phyloP scores from a whole-genome alignment of 2,888 invertebrate species.

The Apeira syringaria region DNA sequence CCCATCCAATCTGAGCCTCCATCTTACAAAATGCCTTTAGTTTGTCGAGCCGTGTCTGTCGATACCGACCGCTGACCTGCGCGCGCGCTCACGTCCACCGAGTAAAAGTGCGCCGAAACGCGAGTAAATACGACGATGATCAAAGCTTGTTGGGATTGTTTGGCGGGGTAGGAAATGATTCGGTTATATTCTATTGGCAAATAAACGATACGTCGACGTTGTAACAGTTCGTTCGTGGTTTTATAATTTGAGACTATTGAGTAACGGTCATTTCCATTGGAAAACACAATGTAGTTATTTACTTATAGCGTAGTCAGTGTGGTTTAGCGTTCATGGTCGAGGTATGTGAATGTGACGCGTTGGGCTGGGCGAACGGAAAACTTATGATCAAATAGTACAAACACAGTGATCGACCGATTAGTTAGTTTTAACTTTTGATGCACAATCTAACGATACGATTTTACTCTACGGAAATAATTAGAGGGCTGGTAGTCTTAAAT shows the following conservation, averaged over 20 bases:
- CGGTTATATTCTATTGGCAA: slow-evolving; percentile 25
- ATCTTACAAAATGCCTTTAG: slow-evolving; percentile 43
- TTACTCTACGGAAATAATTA: too few species aligned
- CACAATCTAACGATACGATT: too few species aligned
- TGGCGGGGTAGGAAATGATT: slow-evolving; percentile 63
- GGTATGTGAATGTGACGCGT: not conserved
- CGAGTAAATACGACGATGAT: slow-evolving; percentile 56
- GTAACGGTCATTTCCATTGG: slow-evolving; percentile 2
- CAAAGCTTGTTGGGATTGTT: slow-evolving; percentile 73
- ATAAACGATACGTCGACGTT: slow-evolving; percentile 3
- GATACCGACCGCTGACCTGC: slow-evolving; percentile 35
- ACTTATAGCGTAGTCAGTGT: too few species aligned
- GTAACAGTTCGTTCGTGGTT: slow-evolving; percentile 1
- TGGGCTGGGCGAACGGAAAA: too few species aligned
- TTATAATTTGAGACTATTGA: not conserved
- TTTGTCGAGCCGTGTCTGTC: slow-evolving; percentile 42
- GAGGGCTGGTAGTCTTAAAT: too few species aligned
- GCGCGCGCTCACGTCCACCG: slow-evolving; percentile 31
- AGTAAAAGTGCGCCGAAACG: slow-evolving; percentile 39
- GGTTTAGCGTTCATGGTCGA: not conserved
- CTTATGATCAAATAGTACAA: too few species aligned
- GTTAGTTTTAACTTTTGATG: too few species aligned
- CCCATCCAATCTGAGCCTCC: slow-evolving; percentile 42
- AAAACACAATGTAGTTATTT: slow-evolving; percentile 2
- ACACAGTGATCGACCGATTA: too few species aligned